Evolutionary conservation across 1,140 invertebrate genomes (phyloP), one percentile per base, ranked within the genome.

Genomic region (Pseudomyrmex concolor): DNA sequence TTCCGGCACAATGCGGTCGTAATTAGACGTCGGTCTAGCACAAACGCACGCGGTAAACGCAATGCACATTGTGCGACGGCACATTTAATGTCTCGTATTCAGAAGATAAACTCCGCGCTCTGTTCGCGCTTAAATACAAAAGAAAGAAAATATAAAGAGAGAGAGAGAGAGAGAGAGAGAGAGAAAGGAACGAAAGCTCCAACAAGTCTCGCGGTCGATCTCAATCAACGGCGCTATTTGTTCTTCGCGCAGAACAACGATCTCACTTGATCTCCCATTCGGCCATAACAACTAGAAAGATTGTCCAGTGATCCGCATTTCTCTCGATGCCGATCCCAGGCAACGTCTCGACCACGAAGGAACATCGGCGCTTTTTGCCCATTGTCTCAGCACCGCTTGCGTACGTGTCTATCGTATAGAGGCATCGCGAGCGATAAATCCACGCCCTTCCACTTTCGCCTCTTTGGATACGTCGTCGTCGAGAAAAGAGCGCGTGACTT

Each of bases 401-500:
- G 64, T 73, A 72, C 55, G 81, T 22, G 55, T 84, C 83, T 80
- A 84, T 86, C 85, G 57, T 59, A 34, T 51, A 43, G 45, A 48
- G 22, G 48, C 59, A 86, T 84, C 85, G 62, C 55, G 60, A 25
- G 25, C 84, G 84, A 87, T 87, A 87, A 87, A 87, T 86, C n/a
- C 62, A 10, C 64, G 74, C 67, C 54, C 25, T 67, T 60, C 57
- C 43, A 48, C 50, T 51, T 70, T 34, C 5, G 34, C 55, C 9
- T 51, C 50, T 13, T 70, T 15, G 22, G 25, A 5, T 22, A 19
- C 60, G 15, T 48, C 68, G 50, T 86, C 86, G 86, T 88, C 86
- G 15, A 51, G 76, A 22, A 57, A 82, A 25, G 80, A 66, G 64
- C 84, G 77, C 73, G 83, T 73, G 83, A 82, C 64, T 87, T 68